Conservation (phyloP, 2,888 invertebrate species). For the Rhabditoides inermis region DNA sequence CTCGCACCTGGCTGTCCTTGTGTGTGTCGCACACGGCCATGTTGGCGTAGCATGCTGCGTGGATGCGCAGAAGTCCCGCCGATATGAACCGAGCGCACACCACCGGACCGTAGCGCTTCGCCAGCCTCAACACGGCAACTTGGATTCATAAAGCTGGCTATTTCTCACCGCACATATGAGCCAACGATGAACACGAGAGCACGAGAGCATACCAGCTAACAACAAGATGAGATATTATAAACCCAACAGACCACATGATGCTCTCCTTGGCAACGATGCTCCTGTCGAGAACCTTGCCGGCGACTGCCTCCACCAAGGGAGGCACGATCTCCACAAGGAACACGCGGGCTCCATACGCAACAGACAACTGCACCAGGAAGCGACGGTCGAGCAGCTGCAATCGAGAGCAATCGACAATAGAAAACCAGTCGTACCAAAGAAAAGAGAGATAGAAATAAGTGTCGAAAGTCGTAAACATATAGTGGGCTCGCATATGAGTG, state of each 20-base stretch:
- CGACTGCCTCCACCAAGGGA: conserved; percentile 38
- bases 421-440: too few species aligned
- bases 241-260: conserved; percentile 28
- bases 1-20: conserved; percentile 1
- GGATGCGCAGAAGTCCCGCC: conserved; percentile 70
- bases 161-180: too few species aligned
- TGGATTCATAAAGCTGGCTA: too few species aligned
- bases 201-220: too few species aligned
- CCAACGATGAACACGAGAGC: too few species aligned
- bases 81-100: conserved; percentile 82
- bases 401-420: background rate
- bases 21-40: conserved; percentile 5
- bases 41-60: conserved; percentile 83
- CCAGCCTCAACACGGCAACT: conserved; percentile 73
- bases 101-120: conserved; percentile 85
- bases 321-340: conserved; percentile 42
- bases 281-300: conserved; percentile 22
- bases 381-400: conserved; percentile 43
- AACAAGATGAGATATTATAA: too few species aligned
- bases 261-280: conserved; percentile 40
- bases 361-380: conserved; percentile 39
- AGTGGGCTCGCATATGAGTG: too few species aligned
- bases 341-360: conserved; percentile 33
- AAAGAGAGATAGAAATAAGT: background rate
- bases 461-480: background rate